Evolutionary conservation across 2,888 invertebrate genomes (phyloP).

Genomic region (Pseudococcus viburni): DNA sequence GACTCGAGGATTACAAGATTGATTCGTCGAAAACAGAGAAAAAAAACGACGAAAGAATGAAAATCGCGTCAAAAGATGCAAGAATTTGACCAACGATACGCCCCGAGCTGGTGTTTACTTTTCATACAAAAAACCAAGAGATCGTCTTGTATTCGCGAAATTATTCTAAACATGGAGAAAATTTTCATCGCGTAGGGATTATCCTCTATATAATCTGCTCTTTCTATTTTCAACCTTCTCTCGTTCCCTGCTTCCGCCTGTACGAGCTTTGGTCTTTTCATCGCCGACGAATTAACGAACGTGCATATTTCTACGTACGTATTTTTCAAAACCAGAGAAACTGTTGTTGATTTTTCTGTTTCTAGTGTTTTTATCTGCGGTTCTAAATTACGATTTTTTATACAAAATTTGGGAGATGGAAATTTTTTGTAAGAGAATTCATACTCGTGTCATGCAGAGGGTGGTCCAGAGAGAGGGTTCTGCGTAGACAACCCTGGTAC

Average conservation of each 20-base stretch:
- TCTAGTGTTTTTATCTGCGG: not conserved
- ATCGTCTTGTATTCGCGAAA: slow-evolving; percentile 11
- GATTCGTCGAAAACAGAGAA: not conserved
- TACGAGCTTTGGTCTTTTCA: not conserved
- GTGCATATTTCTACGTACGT: too few species aligned
- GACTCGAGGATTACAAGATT: not conserved
- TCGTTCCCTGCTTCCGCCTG: not conserved
- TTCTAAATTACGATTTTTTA: not conserved
- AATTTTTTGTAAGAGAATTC: not conserved
- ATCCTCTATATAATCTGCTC: not conserved
- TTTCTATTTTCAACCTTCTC: not conserved
- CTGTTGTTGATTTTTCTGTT: not conserved
- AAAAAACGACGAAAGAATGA: not conserved
- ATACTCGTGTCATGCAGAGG: not conserved
- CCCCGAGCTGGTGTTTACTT: not conserved
- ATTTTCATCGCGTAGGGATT: slow-evolving; percentile 30
- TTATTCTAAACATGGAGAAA: slow-evolving; percentile 28
- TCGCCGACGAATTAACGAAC: not conserved
- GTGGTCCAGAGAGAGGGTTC: not conserved
- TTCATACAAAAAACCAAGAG: slow-evolving; percentile 20
- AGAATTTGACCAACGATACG: not conserved
- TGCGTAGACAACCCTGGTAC: not conserved
- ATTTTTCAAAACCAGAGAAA: not conserved
- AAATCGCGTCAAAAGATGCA: not conserved
- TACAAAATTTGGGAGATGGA: not conserved